phyloP scores from a whole-genome alignment of 2,888 invertebrate species.

The Digitonthophagus gazella region DNA sequence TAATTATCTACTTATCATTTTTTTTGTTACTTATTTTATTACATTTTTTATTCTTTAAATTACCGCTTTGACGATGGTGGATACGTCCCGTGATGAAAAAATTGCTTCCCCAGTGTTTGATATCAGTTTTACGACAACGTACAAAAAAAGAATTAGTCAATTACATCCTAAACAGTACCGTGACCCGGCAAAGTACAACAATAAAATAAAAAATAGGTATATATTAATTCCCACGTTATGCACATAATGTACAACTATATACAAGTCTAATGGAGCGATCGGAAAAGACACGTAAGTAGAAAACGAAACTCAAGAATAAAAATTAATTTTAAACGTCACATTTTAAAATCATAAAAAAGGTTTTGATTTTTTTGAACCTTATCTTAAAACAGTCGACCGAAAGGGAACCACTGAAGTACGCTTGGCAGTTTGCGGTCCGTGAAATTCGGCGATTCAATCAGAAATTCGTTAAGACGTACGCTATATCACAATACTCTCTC shows the following conservation, averaged over 20 bases:
- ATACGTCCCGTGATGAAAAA: not conserved
- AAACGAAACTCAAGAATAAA: not conserved
- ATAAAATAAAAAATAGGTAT: constrained; percentile 14
- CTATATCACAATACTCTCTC: not conserved
- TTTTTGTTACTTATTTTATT: not conserved
- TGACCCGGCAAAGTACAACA: constrained; percentile 1
- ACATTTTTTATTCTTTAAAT: not conserved
- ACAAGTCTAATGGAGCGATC: constrained; percentile 5
- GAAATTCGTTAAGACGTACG: not conserved
- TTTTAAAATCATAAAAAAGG: too few species aligned
- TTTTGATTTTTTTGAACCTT: too few species aligned
- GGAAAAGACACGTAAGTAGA: not conserved
- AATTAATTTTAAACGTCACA: not conserved
- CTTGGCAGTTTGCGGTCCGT: constrained; percentile 9
- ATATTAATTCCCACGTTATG: constrained; percentile 15
- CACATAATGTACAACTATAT: constrained; percentile 15
- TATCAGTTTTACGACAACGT: not conserved
- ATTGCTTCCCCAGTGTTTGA: not conserved
- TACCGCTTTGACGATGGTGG: not conserved
- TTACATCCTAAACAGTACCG: not conserved
- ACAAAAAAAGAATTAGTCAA: not conserved
- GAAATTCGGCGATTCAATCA: constrained; percentile 12
- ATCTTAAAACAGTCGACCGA: not conserved
- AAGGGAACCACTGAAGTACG: constrained; percentile 13
- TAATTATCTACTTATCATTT: not conserved